Base-by-base conservation (phyloP, 2,797 vertebrate genomes). In the Sebastes flavidus region DNA sequence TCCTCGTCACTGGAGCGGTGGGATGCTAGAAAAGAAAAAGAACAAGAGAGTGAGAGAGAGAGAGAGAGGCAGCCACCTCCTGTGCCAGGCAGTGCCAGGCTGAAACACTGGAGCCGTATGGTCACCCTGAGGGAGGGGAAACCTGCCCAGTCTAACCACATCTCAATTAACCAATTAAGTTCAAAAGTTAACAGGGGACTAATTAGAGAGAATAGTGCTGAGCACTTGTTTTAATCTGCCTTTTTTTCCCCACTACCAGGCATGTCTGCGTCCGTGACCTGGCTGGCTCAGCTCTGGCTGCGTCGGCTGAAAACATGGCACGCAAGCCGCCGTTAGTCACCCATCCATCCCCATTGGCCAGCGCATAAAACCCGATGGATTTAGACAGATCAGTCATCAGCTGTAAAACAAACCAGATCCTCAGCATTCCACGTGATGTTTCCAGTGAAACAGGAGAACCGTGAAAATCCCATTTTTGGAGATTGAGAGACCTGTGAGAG, bases 91-190 rank as follows among this genome's bases (percentile, higher is more conserved):
- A 77, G 82, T 81, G 87, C 88, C 91, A 89, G 84, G 72, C 86
- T 92, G 85, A 89, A 94, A 92, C 71, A 75, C 90, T 88, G 83
- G 90, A 92, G 87, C 90, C 88, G 81, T 92, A 91, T 84, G 91
- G 91, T 94, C 84, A 89, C 81, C 93, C 89, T 55, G 85, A 91
- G 93, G 92, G 89, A 91, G 86, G 82, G 80, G 76, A 91, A 91
- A 92, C 88, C 91, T 92, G 87, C 92, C 92, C 86, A 88, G 92
- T 92, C 84, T 88, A 88, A 92, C 92, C 91, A 86, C 92, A 88
- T 92, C 91, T 88, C 92, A 94, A 93, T 95, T 94, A 93, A 91
- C 91, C 84, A 93, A 91, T 95, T 94, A 91, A 90, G 89, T 95
- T 94, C 87, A 92, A 91, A 94, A 94, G 92, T 93, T 93, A 94